These are phyloP conservation scores for Ceratotherium simum DNA, from an alignment of 2,113 vertebrate genomes.

Conservation along the genomic window DNA sequence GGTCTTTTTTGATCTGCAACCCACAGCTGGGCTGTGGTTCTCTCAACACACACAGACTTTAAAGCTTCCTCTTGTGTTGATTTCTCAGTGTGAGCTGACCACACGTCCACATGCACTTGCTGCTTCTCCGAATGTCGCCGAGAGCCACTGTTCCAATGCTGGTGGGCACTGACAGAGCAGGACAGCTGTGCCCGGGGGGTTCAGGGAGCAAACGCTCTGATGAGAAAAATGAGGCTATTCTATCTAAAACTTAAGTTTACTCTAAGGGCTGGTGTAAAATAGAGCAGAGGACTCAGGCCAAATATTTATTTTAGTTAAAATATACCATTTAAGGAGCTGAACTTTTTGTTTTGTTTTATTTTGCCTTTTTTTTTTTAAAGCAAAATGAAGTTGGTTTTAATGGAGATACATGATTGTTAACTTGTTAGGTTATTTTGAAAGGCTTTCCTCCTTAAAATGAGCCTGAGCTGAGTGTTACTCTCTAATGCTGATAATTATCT, in stretches of 20 bases:
- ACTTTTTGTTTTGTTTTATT: neutral
- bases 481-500: slow-evolving; percentile 46
- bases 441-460: slow-evolving; percentile 43
- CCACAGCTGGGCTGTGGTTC: slow-evolving; percentile 58
- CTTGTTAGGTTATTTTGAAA: slow-evolving; percentile 28
- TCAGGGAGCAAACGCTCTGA: neutral
- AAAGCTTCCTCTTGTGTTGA: neutral
- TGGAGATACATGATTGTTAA: neutral
- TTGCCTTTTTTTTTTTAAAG: neutral
- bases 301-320: neutral
- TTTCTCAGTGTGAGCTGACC: slow-evolving; percentile 52
- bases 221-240: neutral
- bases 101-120: neutral
- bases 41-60: neutral
- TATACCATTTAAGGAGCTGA: neutral
- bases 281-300: neutral
- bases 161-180: neutral
- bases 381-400: slow-evolving; percentile 30
- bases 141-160: slow-evolving; percentile 29
- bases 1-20: slow-evolving; percentile 58
- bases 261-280: neutral
- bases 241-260: neutral
- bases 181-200: neutral
- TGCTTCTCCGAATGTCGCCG: slow-evolving; percentile 20
- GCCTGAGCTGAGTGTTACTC: neutral